These are phyloP conservation scores for Eubucco bourcierii DNA, from an alignment of 2,113 vertebrate genomes.

Conservation along the genomic window DNA sequence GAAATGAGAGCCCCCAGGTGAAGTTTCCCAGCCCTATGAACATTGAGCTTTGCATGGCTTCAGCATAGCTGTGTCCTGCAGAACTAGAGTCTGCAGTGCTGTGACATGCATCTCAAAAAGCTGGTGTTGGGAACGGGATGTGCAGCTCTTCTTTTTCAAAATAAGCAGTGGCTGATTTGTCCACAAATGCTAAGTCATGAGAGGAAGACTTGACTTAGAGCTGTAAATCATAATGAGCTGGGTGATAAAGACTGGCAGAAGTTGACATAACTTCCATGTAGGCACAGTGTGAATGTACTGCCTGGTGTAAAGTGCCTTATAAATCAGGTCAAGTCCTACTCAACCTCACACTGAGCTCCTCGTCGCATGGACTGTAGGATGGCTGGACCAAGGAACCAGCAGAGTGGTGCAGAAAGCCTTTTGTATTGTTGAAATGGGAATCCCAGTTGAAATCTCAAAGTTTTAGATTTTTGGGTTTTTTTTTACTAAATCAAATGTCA, in stretches of 20 bases:
- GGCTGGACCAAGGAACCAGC: neutral
- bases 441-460: neutral
- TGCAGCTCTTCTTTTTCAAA: neutral
- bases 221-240: neutral
- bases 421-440: neutral
- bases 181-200: neutral
- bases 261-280: neutral
- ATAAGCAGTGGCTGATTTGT: neutral
- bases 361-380: fast-evolving
- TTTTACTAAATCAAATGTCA: neutral
- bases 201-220: neutral
- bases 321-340: neutral
- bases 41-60: fast-evolving
- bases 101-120: neutral
- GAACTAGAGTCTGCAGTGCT: neutral
- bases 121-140: too few species aligned
- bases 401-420: neutral
- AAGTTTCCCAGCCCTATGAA: neutral
- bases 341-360: neutral
- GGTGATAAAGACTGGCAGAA: neutral
- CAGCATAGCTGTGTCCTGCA: neutral
- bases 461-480: neutral
- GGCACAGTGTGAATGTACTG: neutral
- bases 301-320: neutral
- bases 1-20: neutral